A percentile compares a stretch with the other conserved stretches of the same genome.
These are phyloP conservation scores for Neodiprion virginianus DNA, from an alignment of 1,140 invertebrate species.

Conservation along the genomic window DNA sequence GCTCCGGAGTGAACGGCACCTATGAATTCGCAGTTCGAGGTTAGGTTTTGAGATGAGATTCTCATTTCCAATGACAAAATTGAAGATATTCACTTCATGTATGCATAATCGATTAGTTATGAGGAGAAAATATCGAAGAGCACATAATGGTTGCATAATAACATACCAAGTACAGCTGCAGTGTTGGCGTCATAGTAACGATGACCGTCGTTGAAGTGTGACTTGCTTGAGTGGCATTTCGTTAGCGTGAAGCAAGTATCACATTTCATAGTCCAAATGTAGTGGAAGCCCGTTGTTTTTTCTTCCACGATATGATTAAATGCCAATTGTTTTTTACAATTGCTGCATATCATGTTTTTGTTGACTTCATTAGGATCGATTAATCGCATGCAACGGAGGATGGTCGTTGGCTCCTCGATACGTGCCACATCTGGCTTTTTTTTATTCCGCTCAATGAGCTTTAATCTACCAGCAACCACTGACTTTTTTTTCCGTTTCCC, in stretches of 20 bases:
- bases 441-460: too few species aligned
- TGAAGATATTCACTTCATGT: neutral
- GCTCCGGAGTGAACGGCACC: too few species aligned
- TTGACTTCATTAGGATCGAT: constrained; percentile 14
- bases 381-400: constrained; percentile 11
- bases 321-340: neutral
- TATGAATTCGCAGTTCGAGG: too few species aligned
- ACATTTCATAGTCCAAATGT: constrained; percentile 12
- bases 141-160: constrained; percentile 2
- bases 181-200: constrained; percentile 14
- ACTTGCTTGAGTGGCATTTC: constrained; percentile 10
- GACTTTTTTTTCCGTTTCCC: too few species aligned
- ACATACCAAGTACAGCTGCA: constrained; percentile 12
- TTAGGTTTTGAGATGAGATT: too few species aligned
- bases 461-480: too few species aligned
- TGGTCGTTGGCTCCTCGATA: constrained; percentile 1
- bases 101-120: constrained; percentile 1
- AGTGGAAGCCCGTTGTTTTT: constrained; percentile 7
- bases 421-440: too few species aligned
- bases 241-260: constrained; percentile 4
- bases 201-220: constrained; percentile 14
- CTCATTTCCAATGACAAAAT: too few species aligned
- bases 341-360: constrained; percentile 9
- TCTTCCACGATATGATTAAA: neutral
- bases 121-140: neutral